Base-by-base conservation (phyloP, 2,888 invertebrate species). In the Geophilus truncorum region DNA sequence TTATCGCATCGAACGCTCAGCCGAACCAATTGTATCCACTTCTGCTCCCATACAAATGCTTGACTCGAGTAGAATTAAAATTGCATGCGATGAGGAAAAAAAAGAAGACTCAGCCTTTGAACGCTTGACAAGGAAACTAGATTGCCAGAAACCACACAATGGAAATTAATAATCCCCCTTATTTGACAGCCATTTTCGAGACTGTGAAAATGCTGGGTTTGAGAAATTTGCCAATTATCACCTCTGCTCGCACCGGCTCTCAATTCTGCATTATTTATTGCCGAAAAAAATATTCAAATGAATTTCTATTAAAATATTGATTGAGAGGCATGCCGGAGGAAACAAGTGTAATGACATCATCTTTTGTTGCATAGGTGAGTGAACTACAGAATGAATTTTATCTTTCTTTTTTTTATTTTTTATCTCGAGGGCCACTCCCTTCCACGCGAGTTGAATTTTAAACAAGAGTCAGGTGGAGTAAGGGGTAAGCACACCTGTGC, bases 351-450 rank as follows among this genome's bases (percentile, higher is more conserved):
- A 70, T 70, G 70, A 70, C 70, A 70, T 70, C 70, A 70, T 70
- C 70, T 70, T 70, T 70, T 70, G 70, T 70, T 70, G 28, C 70
- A 70, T 70, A 28, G 70, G 70, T 70, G 70, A 70, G 70, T 70
- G 70, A 70, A 70, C 70, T 28, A 28, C 6, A 28, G 70, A n/a
- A 70, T 70, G 70, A 23, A 51, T 51, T 51, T 51, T 51, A 51
- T 51, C 51, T n/a, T 51, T 51, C 18, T 51, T 70, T 25, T 25
- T 70, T 62, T 62, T 18, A 21, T 57, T 18, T 9, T 70, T 25
- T 28, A n/a, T 28, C 62, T 23, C 7, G 23, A 4, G 25, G n/a
- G 25, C 70, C 70, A 28, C 70, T 70, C 70, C 70, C 70, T 70
- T 70, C 10, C 70, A 70, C 70, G 9, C n/a, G 70, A 70, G 70